Evolutionary conservation across 2,888 invertebrate species (phyloP).

Genomic region (Scaptomyza tumidula): DNA sequence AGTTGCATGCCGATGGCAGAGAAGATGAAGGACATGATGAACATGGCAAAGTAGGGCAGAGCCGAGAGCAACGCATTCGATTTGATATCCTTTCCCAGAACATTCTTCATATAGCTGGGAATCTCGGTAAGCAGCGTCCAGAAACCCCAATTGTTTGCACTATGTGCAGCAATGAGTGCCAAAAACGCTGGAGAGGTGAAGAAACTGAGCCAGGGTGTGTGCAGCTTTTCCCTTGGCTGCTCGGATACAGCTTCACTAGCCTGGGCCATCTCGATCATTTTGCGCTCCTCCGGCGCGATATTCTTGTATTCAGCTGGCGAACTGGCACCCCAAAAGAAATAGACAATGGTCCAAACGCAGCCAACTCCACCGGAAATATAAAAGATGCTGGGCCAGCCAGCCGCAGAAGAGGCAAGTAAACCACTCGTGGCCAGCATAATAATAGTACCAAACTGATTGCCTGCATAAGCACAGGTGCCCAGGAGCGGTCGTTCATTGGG

Average conservation of each 20-base stretch:
- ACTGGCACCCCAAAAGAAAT: slow-evolving; percentile 88
- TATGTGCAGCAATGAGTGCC: slow-evolving; percentile 89
- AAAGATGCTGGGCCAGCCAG: slow-evolving; percentile 92
- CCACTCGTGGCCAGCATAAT: slow-evolving; percentile 90
- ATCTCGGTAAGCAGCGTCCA: slow-evolving; percentile 93
- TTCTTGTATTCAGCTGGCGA: slow-evolving; percentile 87
- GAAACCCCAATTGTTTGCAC: slow-evolving; percentile 91
- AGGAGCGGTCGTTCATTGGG: slow-evolving; percentile 88
- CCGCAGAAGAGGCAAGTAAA: slow-evolving; percentile 87
- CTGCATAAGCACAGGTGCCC: slow-evolving; percentile 89
- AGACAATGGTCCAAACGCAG: slow-evolving; percentile 87
- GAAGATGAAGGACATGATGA: slow-evolving; percentile 89
- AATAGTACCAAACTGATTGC: slow-evolving; percentile 92
- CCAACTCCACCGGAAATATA: slow-evolving; percentile 89
- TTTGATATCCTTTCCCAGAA: slow-evolving; percentile 89
- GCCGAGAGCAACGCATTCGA: slow-evolving; percentile 89
- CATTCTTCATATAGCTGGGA: slow-evolving; percentile 91
- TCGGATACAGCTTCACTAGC: slow-evolving; percentile 58
- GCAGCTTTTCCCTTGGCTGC: slow-evolving; percentile 75
- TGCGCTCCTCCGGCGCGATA: slow-evolving; percentile 87
- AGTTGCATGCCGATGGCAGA: slow-evolving; percentile 87
- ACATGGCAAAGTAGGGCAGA: slow-evolving; percentile 90
- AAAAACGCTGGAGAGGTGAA: slow-evolving; percentile 91
- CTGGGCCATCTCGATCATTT: slow-evolving; percentile 88
- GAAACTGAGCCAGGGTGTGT: slow-evolving; percentile 91